Percentiles rank a stretch among this genome's conserved stretches.
Conservation (phyloP, 1,140 invertebrate genomes). For the Lethrus apterus region DNA sequence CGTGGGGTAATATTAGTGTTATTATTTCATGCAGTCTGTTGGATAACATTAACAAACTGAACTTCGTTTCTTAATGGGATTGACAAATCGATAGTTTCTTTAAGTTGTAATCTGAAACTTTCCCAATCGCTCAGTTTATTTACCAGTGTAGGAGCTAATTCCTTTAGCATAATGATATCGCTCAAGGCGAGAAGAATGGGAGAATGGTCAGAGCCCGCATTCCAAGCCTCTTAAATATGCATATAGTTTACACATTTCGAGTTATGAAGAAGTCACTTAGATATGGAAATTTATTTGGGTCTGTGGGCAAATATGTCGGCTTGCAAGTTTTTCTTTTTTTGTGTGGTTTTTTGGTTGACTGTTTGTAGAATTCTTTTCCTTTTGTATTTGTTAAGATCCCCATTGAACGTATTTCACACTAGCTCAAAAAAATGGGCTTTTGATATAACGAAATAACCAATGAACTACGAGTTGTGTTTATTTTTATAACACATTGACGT, state of each 20-base stretch:
- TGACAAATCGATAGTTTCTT: conserved; percentile 1
- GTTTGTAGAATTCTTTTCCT: not conserved
- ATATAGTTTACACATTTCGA: conserved; percentile 17
- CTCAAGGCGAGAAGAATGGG: conserved; percentile 20
- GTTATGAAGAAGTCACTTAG: conserved; percentile 33
- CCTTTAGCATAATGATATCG: conserved; percentile 8
- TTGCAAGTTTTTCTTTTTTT: conserved; percentile 26
- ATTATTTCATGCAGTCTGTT: conserved; percentile 1
- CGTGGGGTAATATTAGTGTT: conserved; percentile 4
- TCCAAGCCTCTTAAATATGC: conserved; percentile 13
- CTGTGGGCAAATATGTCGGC: conserved; percentile 38
- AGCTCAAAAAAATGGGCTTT: too few relatives aligned
- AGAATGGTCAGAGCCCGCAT: conserved; percentile 27
- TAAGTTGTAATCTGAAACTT: conserved; percentile 1
- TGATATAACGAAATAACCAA: too few relatives aligned
- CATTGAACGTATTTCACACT: too few relatives aligned
- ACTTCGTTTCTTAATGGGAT: conserved; percentile 10
- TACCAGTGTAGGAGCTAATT: conserved; percentile 7
- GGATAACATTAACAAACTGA: conserved; percentile 4
- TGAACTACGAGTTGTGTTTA: too few relatives aligned
- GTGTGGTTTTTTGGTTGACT: conserved; percentile 2
- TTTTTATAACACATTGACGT: too few relatives aligned
- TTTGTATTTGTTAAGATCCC: not conserved
- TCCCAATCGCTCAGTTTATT: conserved; percentile 12
- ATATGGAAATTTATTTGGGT: conserved; percentile 34